Percentiles rank a stretch among this genome's conserved stretches.
Evolutionary conservation across 2,888 invertebrate genomes (phyloP).

Genomic region (Diadegma fenestrale): DNA sequence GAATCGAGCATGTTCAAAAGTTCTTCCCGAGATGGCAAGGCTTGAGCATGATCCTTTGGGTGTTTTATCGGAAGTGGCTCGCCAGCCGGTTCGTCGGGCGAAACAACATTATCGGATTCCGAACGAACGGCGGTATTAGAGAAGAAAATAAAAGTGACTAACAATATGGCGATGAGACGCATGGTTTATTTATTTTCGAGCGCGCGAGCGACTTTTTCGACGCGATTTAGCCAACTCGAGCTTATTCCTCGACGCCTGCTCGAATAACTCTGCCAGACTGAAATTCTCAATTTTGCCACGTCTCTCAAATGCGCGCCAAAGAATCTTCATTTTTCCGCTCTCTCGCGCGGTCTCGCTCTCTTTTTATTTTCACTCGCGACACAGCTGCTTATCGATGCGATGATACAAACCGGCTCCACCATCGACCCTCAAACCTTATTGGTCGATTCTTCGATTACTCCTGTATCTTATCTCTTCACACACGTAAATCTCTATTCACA

Average conservation of each 20-base stretch:
- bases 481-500: background rate
- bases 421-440: slow-evolving; percentile 10
- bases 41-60: background rate
- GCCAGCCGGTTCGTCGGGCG: background rate
- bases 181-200: background rate
- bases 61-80: too few relatives aligned
- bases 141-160: background rate
- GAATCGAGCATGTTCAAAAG: slow-evolving; percentile 87
- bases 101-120: background rate
- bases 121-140: background rate
- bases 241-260: background rate
- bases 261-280: slow-evolving; percentile 3
- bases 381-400: slow-evolving; percentile 23
- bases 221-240: background rate
- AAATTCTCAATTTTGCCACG: slow-evolving; percentile 1
- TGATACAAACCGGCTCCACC: slow-evolving; percentile 12
- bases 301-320: slow-evolving; percentile 17
- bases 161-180: slow-evolving; percentile 1
- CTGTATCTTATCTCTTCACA: slow-evolving; percentile 7
- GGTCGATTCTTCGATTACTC: slow-evolving; percentile 6
- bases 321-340: slow-evolving; percentile 5
- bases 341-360: too few relatives aligned
- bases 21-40: slow-evolving; percentile 86
- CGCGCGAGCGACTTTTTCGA: background rate
- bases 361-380: slow-evolving; percentile 3